Percentiles rank a stretch among this genome's conserved stretches.
Evolutionary conservation across 53 echinoderm and acorn worm species (phyloP).

Genomic region (Echinarachnius parma): DNA sequence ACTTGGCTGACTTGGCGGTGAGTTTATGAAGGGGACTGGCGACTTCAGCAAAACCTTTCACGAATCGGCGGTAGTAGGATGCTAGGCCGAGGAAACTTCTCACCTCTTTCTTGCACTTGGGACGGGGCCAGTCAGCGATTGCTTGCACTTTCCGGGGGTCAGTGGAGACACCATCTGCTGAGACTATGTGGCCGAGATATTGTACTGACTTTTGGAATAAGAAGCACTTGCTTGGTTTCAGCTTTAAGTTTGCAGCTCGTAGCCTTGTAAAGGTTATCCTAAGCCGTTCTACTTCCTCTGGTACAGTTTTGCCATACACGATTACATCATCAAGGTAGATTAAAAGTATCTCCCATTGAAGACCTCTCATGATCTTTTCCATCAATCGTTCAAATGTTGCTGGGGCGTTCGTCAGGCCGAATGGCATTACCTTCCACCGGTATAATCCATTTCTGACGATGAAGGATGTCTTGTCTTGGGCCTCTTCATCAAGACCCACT

Average conservation of each 20-base stretch:
- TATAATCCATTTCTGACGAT: not conserved
- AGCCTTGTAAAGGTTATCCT: constrained; percentile 3
- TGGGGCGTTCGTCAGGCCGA: constrained; percentile 63
- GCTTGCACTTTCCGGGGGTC: constrained; percentile 29
- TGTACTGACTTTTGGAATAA: constrained; percentile 17
- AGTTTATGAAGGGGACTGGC: constrained; percentile 45
- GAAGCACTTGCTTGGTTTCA: constrained; percentile 42
- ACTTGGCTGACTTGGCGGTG: constrained; percentile 41
- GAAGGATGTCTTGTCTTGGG: constrained; percentile 13
- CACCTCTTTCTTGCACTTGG: constrained; percentile 21
- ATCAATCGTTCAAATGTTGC: constrained; percentile 22
- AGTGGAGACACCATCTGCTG: constrained; percentile 39
- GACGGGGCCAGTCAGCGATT: constrained; percentile 34
- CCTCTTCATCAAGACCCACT: constrained; percentile 31
- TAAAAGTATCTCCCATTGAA: constrained; percentile 1
- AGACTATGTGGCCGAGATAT: constrained; percentile 42
- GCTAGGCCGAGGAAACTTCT: constrained; percentile 49
- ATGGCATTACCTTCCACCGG: constrained; percentile 56
- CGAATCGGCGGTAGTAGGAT: constrained; percentile 51
- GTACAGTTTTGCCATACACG: constrained; percentile 25
- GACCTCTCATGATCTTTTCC: constrained; percentile 2
- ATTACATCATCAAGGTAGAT: constrained; percentile 19
- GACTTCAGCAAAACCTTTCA: constrained; percentile 22
- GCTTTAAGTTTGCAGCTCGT: constrained; percentile 29
- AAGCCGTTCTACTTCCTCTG: constrained; percentile 28